phyloP scores from a whole-genome alignment of 1,140 invertebrate genomes.

The Platyscapa corneri region DNA sequence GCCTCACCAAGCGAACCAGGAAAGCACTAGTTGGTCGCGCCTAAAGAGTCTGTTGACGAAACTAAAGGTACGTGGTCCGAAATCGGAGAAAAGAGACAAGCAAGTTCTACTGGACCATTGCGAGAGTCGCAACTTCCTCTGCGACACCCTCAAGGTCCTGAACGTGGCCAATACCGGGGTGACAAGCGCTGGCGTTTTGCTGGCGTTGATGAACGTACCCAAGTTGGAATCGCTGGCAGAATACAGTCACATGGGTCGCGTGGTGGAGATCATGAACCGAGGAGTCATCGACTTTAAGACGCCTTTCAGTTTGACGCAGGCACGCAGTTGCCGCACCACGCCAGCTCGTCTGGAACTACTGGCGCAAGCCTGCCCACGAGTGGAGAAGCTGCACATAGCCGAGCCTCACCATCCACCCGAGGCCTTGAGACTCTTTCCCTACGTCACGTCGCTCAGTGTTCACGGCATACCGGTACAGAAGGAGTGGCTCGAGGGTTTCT shows the following conservation, averaged over 20 bases:
- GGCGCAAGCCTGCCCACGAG: constrained; percentile 68
- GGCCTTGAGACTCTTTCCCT: constrained; percentile 67
- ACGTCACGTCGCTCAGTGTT: constrained; percentile 69
- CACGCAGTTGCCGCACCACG: constrained; percentile 67
- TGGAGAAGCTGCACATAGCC: constrained; percentile 70
- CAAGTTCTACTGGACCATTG: constrained; percentile 70
- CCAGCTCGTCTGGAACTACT: constrained; percentile 66
- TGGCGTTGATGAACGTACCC: constrained; percentile 70
- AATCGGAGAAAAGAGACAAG: constrained; percentile 60
- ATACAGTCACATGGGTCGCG: constrained; percentile 71
- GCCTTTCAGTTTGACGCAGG: constrained; percentile 68
- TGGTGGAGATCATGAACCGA: constrained; percentile 70
- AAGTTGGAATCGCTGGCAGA: constrained; percentile 72
- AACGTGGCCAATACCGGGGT: constrained; percentile 73
- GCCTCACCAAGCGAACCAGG: constrained; percentile 44
- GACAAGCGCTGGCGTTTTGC: constrained; percentile 69
- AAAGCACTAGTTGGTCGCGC: constrained; percentile 65
- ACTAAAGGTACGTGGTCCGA: constrained; percentile 58
- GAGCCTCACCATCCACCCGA: constrained; percentile 72
- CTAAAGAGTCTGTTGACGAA: constrained; percentile 64
- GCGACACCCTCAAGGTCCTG: constrained; percentile 68
- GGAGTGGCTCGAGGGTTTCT: constrained; percentile 70
- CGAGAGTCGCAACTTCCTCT: constrained; percentile 70
- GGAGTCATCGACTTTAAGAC: constrained; percentile 62
- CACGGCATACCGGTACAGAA: constrained; percentile 67